Evolutionary conservation across 1,140 invertebrate genomes (phyloP).

Genomic region (Littorina saxatilis): DNA sequence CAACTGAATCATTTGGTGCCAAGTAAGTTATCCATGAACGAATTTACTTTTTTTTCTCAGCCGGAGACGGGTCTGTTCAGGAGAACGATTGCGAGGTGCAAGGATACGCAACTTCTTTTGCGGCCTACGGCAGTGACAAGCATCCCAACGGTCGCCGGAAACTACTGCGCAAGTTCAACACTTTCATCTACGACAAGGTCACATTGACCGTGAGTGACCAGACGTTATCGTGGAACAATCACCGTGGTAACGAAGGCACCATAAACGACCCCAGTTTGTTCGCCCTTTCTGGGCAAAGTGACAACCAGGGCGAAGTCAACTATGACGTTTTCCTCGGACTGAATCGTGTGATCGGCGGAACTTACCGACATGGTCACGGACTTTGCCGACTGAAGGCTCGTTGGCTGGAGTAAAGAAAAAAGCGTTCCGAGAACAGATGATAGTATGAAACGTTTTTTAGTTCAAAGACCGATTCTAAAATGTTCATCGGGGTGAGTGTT

Average conservation of each 20-base stretch:
- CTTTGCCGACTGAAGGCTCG: conserved; percentile 34
- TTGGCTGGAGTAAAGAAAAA: conserved; percentile 42
- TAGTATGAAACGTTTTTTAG: too few species aligned
- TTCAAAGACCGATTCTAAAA: too few species aligned
- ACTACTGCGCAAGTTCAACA: neutral
- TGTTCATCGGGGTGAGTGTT: too few species aligned
- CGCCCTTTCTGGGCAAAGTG: conserved; percentile 40
- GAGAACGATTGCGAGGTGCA: conserved; percentile 43
- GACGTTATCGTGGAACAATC: conserved; percentile 37
- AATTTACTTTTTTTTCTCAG: neutral
- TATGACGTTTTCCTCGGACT: conserved; percentile 40
- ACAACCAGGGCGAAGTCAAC: conserved; percentile 44
- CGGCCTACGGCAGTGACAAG: conserved; percentile 46
- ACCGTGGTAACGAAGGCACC: conserved; percentile 25
- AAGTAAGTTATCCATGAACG: neutral
- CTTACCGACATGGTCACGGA: conserved; percentile 43
- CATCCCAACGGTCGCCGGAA: conserved; percentile 24
- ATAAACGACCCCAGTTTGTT: conserved; percentile 37
- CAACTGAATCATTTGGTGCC: too few species aligned
- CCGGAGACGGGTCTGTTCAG: neutral
- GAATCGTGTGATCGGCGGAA: conserved; percentile 47
- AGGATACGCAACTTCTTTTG: conserved; percentile 33
- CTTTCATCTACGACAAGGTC: conserved; percentile 30
- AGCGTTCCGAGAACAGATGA: too few species aligned
- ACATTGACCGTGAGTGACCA: conserved; percentile 42